These are phyloP conservation scores for Eulemur rufifrons DNA, from an alignment of 2,113 vertebrate genomes.

Conservation along the genomic window DNA sequence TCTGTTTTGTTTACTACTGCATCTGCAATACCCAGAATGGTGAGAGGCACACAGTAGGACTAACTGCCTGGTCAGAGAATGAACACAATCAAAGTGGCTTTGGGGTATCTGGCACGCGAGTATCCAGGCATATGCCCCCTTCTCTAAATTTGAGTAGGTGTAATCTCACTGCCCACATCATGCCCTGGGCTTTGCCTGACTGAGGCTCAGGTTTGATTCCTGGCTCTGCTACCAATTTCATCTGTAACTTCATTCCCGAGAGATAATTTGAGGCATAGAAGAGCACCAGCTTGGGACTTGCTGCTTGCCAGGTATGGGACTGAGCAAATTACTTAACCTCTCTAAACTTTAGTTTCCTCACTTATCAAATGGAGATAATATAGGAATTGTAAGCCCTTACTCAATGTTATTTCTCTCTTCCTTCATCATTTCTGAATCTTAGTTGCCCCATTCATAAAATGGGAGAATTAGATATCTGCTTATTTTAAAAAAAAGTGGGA, in stretches of 20 bases:
- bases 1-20: neutral
- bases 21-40: neutral
- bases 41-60: neutral
- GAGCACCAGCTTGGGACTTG: neutral
- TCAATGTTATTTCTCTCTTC: constrained; percentile 9
- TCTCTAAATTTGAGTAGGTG: neutral
- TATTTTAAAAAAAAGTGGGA: neutral
- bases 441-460: constrained; percentile 13
- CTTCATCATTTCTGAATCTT: constrained; percentile 38
- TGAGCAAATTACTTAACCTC: neutral
- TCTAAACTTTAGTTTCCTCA: neutral
- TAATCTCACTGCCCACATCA: neutral
- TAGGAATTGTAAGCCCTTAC: neutral
- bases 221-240: neutral
- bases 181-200: neutral
- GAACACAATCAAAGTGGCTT: neutral
- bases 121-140: neutral
- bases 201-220: neutral
- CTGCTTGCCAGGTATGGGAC: neutral
- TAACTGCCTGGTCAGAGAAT: neutral
- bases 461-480: neutral
- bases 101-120: neutral
- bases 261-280: neutral
- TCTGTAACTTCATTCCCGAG: neutral
- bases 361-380: neutral